Conservation (phyloP, 92 coral and sea anemone species). For the Nematostella vectensis region DNA sequence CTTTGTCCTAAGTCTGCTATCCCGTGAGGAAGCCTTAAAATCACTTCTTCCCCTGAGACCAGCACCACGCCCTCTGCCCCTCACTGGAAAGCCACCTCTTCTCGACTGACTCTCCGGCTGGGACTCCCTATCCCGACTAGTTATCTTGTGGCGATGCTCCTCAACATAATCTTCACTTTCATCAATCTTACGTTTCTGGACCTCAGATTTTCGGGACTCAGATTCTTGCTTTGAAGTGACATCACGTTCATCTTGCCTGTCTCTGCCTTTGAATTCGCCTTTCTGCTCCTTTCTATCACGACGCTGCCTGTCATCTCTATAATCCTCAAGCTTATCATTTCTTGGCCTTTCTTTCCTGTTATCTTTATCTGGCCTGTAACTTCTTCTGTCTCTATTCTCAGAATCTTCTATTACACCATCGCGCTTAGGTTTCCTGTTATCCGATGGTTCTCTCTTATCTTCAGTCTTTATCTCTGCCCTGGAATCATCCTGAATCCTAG, state of each 20-base stretch:
- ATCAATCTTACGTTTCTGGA: constrained; percentile 31
- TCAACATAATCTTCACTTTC: constrained; percentile 32
- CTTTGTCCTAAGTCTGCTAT: constrained; percentile 26
- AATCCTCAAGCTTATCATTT: constrained; percentile 13
- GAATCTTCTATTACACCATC: constrained; percentile 8
- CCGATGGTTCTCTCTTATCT: constrained; percentile 12
- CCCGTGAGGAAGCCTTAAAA: constrained; percentile 15
- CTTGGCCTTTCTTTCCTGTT: constrained; percentile 3
- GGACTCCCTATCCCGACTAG: constrained; percentile 44
- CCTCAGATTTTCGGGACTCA: constrained; percentile 9
- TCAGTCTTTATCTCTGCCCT: constrained; percentile 17
- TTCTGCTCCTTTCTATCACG: constrained; percentile 21
- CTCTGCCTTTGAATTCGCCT: constrained; percentile 13
- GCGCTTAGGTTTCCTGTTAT: constrained; percentile 15
- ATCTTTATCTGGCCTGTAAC: constrained; percentile 1
- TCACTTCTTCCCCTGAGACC: constrained; percentile 47
- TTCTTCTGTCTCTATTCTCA: constrained; percentile 7
- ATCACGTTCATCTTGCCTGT: constrained; percentile 13
- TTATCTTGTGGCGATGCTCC: constrained; percentile 12
- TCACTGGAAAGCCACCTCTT: constrained; percentile 28
- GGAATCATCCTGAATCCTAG: constrained; percentile 8
- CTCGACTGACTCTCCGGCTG: constrained; percentile 54
- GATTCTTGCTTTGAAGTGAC: constrained; percentile 12
- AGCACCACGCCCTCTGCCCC: constrained; percentile 78
- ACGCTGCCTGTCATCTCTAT: constrained; percentile 10